Base-by-base conservation (phyloP, 2,113 vertebrate species). In the Aspiorhynchus laticeps region DNA sequence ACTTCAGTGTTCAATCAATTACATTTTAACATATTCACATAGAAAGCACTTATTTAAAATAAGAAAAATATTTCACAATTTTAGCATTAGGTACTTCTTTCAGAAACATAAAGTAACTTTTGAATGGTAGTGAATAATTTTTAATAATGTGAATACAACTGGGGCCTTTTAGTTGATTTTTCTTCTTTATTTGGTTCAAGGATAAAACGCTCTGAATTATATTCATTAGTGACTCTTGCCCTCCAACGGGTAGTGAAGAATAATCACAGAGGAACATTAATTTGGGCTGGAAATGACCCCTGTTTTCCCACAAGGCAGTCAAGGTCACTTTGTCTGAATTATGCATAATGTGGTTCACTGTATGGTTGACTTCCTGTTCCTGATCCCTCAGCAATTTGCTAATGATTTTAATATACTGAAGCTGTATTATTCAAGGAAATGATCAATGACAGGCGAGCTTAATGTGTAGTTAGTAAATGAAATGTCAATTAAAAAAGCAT, bases 241-340 rank as follows among this genome's bases (percentile, higher is more conserved):
- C 46, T 33, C 76, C 31, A 19, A 78, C 28, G 51, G 51, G 46
- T 53, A 53, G 46, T 19, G 46, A 31, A 48, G 26, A 53, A 33
- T 78, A 78, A 78, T 78, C 76, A 53, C 43, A 78, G 76, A 78
- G 19, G 76, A 78, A 78, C 46, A 53, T 78, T 53, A 2, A 78
- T 78, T 78, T 78, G 48, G 17, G 31, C 19, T 26, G 26, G 46
- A 53, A 78, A 53, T 46, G 26, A 78, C 76, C 48, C 26, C 9
- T 28, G 46, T 78, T 78, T 78, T 53, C 46, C 26, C 76, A 53
- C 17, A 21, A 78, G 76, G 46, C 76, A 53, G 26, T 78, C 7
- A 31, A 31, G 76, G 76, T 78, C 76, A 78, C 76, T 33, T 28
- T 78, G 75, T 78, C 46, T 78, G 75, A 78, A 78, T 78, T 53